Evolutionary conservation across 1,140 invertebrate genomes (phyloP).

Genomic region (Drosophila pectinifera): DNA sequence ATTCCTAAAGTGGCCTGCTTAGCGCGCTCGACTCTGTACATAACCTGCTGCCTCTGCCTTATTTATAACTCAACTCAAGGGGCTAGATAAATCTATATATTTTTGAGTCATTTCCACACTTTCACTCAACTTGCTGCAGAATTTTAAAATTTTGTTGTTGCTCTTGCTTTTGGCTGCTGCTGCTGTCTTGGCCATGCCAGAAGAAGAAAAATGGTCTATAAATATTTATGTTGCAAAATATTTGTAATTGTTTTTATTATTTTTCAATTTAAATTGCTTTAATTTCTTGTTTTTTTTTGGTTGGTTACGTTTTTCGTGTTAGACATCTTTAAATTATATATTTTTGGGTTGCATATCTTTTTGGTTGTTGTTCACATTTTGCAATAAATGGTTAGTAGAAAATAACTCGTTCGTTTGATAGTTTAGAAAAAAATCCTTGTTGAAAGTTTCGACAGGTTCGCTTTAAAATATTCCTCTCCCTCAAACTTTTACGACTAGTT

Average conservation of each 20-base stretch:
- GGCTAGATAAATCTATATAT: constrained; percentile 41
- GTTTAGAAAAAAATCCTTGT: constrained; percentile 51
- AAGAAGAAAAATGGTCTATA: constrained; percentile 76
- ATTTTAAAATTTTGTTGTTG: constrained; percentile 30
- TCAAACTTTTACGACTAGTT: constrained; percentile 79
- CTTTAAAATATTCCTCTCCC: constrained; percentile 62
- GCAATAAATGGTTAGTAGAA: constrained; percentile 68
- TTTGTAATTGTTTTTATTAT: constrained; percentile 78
- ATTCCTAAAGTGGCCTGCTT: constrained; percentile 67
- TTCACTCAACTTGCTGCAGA: constrained; percentile 61
- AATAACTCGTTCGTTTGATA: constrained; percentile 71
- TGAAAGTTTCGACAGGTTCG: constrained; percentile 48
- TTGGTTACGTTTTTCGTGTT: constrained; percentile 56
- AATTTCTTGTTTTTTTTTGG: constrained; percentile 35
- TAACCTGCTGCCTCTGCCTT: constrained; percentile 47
- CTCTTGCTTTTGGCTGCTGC: constrained; percentile 34
- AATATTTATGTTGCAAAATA: constrained; percentile 82
- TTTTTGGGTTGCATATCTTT: constrained; percentile 47
- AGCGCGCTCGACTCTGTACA: constrained; percentile 40
- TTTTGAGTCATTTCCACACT: constrained; percentile 36
- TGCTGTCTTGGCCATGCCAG: constrained; percentile 58
- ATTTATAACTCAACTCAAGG: constrained; percentile 75
- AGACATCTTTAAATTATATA: constrained; percentile 62
- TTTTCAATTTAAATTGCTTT: constrained; percentile 67
- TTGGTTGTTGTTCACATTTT: constrained; percentile 59